Percentiles rank a stretch among this genome's conserved stretches.
Conservation (phyloP, 2,888 invertebrate genomes). For the Spicauda simplicius region DNA sequence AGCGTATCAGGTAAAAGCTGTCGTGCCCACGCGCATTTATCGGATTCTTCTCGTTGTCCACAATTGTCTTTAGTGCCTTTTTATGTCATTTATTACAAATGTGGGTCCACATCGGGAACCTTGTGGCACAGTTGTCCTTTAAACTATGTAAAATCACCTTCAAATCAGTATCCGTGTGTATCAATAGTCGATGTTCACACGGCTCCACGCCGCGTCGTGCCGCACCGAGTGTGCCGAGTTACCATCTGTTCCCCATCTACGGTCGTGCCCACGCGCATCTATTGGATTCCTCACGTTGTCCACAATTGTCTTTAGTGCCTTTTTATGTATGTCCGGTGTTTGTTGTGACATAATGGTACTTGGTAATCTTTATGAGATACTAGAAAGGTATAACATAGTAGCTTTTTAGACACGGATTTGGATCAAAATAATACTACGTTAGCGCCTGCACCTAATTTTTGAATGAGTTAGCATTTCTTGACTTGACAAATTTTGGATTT, state of each 20-base stretch:
- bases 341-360: background rate
- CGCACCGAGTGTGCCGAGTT: too few species aligned
- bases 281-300: conserved; percentile 4
- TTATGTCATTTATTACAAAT: too few species aligned
- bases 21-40: conserved; percentile 23
- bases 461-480: too few species aligned
- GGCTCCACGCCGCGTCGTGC: conserved; percentile 41
- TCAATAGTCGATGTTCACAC: conserved; percentile 33
- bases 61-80: background rate
- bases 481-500: too few species aligned
- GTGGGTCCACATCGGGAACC: too few species aligned
- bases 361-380: background rate
- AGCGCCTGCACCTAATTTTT: too few species aligned
- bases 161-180: conserved; percentile 7
- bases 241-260: conserved; percentile 43
- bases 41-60: conserved; percentile 5
- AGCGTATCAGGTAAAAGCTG: too few species aligned
- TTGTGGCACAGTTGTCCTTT: background rate
- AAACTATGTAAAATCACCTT: background rate
- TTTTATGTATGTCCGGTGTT: background rate
- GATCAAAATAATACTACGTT: too few species aligned
- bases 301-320: background rate
- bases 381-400: too few species aligned
- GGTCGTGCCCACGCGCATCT: conserved; percentile 25
- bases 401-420: too few species aligned